Base-by-base conservation (phyloP, 2,113 vertebrate species). In the Zonotrichia leucophrys region DNA sequence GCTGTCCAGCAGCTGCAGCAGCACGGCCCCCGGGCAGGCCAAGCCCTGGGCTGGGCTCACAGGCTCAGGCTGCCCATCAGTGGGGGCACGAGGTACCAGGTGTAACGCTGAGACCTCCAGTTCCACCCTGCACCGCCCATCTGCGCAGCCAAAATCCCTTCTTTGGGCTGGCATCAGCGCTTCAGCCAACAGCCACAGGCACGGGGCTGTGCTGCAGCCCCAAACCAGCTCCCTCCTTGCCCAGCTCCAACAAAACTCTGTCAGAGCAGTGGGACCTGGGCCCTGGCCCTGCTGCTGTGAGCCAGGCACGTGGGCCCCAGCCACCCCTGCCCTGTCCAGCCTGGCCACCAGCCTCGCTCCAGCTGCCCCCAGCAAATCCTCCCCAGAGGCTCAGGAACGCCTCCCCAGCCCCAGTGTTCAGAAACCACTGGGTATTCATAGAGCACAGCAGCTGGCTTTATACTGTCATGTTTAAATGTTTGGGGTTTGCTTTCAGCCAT, bases 1-100 rank as follows among this genome's bases (percentile, higher is more conserved):
- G 20, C 76, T 53, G 58, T 56, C 49, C 22, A 41, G 31, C 85
- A 64, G 64, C 44, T 35, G 39, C 15, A n/a, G 80, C 77, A 52
- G 76, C 83, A 10, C 2, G 28, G 4, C n/a, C 60, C 46, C 52
- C 39, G 3, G 46, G 73, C 64, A 23, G 80, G 68, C 66, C 10
- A 10, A n/a, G 84, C 49, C 31, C 87, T 64, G 75, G 18, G 64
- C 53, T 0, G 5, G 68, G 63, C 68, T 68, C 55, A 10, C 37
- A 11, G 11, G n/a, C 62, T 53, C 9, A 2, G 62, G 52, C n/a
- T 4, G 4, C 44, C 25, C n/a, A 3, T 4, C 55, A 5, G 0
- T 16, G 44, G 4, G 3, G 62, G 28, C 41, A 23, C 4, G 0
- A 2, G 74, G 44, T 15, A 30, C 14, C 15, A 7, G 0, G 31